These are phyloP conservation scores for Marmota flaviventris DNA, from an alignment of 2,113 vertebrate species.

Conservation along the genomic window DNA sequence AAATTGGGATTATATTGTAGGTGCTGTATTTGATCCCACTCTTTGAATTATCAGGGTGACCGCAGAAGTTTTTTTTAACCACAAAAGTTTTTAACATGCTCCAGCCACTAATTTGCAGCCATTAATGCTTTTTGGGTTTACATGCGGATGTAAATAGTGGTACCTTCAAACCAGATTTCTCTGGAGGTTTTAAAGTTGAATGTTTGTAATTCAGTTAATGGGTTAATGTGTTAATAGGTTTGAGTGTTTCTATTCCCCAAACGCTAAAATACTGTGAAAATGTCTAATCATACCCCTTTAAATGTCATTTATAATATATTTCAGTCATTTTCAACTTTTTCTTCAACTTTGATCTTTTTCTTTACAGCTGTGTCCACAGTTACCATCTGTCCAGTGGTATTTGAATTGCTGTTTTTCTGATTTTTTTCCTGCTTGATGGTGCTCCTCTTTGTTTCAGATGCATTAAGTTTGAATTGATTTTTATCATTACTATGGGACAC, in stretches of 20 bases:
- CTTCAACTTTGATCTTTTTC: slow-evolving; percentile 28
- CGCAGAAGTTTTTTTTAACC: not conserved
- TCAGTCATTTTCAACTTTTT: not conserved
- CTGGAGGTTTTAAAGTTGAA: not conserved
- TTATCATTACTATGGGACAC: not conserved
- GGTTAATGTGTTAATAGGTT: not conserved
- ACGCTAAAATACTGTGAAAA: slow-evolving; percentile 32
- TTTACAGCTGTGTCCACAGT: not conserved
- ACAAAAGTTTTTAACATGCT: not conserved
- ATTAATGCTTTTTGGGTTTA: not conserved
- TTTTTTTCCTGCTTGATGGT: not conserved
- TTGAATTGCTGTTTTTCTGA: not conserved
- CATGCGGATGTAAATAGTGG: not conserved
- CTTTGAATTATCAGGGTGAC: not conserved
- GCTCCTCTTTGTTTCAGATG: not conserved
- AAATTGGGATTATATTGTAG: not conserved
- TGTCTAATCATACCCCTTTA: not conserved
- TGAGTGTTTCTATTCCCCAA: slow-evolving; percentile 47
- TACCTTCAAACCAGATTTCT: not conserved
- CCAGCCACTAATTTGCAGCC: not conserved
- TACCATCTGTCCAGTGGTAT: not conserved
- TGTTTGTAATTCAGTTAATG: not conserved
- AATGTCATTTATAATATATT: not conserved
- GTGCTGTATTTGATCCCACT: not conserved
- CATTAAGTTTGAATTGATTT: not conserved